Conservation (phyloP, 2,797 vertebrate species). For the Thamnophis elegans region DNA sequence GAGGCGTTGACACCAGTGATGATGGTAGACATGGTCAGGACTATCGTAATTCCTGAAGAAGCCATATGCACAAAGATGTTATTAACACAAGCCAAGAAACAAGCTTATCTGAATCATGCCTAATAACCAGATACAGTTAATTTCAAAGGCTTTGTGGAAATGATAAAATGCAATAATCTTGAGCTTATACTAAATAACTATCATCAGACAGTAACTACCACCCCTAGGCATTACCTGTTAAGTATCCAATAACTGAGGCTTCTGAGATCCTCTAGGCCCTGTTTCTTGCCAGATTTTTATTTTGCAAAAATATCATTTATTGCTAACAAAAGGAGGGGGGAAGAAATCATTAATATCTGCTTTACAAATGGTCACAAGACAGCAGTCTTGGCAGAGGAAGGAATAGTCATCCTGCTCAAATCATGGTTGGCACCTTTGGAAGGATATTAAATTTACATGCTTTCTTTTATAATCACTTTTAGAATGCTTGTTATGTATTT, state of each 20-base stretch:
- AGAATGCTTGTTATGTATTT: not conserved
- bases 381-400: not conserved
- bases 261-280: not conserved
- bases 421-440: not conserved
- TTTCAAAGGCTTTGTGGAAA: not conserved
- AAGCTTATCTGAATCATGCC: not conserved
- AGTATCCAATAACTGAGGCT: not conserved
- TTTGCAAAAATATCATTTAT: not conserved
- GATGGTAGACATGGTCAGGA: constrained; percentile 94
- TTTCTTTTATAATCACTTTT: not conserved
- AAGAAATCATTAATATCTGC: not conserved
- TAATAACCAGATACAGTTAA: not conserved
- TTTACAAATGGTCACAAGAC: not conserved
- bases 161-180: not conserved
- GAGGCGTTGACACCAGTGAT: constrained; percentile 93
- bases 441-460: not conserved
- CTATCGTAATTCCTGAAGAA: constrained; percentile 82
- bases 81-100: not conserved
- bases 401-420: not conserved
- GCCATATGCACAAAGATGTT: not conserved
- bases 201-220: not conserved
- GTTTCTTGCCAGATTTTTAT: not conserved
- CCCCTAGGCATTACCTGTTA: not conserved
- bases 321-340: not conserved
- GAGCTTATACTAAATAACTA: not conserved